A percentile compares a stretch with the other conserved stretches of the same genome.
Evolutionary conservation across 2,888 invertebrate species (phyloP).

Genomic region (Cistogaster globosa): DNA sequence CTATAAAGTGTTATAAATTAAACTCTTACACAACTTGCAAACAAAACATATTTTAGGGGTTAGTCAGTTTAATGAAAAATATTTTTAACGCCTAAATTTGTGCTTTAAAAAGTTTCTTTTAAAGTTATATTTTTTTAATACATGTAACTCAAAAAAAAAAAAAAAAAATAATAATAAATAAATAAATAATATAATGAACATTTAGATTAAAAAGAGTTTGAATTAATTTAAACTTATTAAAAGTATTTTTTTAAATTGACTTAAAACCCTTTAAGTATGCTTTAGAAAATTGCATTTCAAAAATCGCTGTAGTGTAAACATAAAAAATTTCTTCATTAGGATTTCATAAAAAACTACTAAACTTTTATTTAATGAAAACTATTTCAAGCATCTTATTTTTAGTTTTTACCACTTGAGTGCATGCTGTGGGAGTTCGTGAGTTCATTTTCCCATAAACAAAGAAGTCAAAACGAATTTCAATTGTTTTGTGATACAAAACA

Average conservation of each 20-base stretch:
- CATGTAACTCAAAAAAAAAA: no score
- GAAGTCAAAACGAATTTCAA: conserved; percentile 39
- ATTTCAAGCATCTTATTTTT: conserved; percentile 12
- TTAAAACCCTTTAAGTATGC: no score
- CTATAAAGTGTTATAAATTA: neutral
- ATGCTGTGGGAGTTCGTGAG: conserved; percentile 63
- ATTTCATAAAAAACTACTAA: conserved; percentile 36
- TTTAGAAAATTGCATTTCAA: neutral
- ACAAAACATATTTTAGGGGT: no score
- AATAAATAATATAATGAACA: no score
- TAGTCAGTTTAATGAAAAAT: neutral
- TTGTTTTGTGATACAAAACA: conserved; percentile 20
- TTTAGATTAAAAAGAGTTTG: no score
- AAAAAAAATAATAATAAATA: no score
- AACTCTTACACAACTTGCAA: no score
- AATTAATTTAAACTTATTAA: no score
- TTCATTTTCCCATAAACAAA: conserved; percentile 63
- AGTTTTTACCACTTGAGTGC: conserved; percentile 49
- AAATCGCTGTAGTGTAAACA: conserved; percentile 39
- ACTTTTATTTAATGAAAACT: neutral
- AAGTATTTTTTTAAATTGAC: no score
- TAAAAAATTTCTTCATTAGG: conserved; percentile 36
- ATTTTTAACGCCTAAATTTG: neutral
- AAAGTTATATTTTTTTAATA: no score
- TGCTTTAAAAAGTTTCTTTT: neutral